phyloP scores from a whole-genome alignment of 2,113 vertebrate genomes.

The Papio anubis region DNA sequence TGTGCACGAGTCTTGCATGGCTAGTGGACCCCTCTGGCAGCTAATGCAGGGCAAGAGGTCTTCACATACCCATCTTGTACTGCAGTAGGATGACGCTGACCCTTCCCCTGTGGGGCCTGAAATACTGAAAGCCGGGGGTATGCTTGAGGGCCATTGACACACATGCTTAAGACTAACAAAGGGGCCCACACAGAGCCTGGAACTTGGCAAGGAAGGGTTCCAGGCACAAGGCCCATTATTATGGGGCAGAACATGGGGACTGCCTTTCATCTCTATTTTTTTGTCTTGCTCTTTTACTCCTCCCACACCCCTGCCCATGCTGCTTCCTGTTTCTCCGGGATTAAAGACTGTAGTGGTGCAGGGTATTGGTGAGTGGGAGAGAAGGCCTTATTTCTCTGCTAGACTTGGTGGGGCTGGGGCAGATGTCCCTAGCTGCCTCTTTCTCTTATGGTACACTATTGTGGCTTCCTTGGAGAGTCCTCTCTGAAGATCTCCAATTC shows the following conservation, averaged over 20 bases:
- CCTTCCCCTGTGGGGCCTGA: not conserved
- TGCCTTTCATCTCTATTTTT: not conserved
- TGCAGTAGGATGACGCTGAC: not conserved
- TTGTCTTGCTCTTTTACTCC: not conserved
- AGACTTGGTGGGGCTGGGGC: not conserved
- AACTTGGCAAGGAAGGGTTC: not conserved
- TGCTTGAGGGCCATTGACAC: not conserved
- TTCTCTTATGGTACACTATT: not conserved
- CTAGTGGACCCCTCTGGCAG: not conserved
- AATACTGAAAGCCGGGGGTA: not conserved
- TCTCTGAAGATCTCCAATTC: not conserved
- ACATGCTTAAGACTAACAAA: not conserved
- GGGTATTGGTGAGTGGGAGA: not conserved
- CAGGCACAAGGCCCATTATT: not conserved
- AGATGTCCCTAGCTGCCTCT: not conserved
- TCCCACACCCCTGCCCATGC: accelerated
- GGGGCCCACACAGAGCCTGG: not conserved
- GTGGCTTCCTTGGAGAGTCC: not conserved
- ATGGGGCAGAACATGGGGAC: not conserved
- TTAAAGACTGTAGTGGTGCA: not conserved
- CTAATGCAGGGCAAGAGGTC: not conserved
- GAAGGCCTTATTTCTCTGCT: not conserved
- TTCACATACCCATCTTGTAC: not conserved
- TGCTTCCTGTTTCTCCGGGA: not conserved
- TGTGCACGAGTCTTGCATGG: not conserved